Percentiles rank a stretch among this genome's conserved stretches.
phyloP scores from a whole-genome alignment of 2,797 vertebrate species.

The Gymnodraco acuticeps region DNA sequence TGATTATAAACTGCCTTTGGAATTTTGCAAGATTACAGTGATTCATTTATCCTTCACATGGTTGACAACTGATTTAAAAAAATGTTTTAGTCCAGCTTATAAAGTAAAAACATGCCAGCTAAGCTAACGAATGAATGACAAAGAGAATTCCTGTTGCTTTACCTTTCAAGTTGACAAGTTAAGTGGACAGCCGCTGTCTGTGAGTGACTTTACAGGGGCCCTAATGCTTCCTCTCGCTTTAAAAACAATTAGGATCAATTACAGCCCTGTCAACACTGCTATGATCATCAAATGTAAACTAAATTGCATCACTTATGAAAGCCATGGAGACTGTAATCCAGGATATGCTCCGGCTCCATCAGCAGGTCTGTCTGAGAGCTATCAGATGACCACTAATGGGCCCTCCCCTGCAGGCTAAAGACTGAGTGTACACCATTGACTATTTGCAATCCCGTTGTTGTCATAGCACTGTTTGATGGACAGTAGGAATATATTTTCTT shows the following conservation, averaged over 20 bases:
- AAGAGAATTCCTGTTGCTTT: neutral
- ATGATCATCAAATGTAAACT: slow-evolving; percentile 36
- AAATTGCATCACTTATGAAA: slow-evolving; percentile 37
- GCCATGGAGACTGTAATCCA: slow-evolving; percentile 24
- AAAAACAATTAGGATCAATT: slow-evolving; percentile 52
- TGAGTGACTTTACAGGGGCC: slow-evolving; percentile 7
- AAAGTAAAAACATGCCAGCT: neutral
- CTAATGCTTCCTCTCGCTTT: slow-evolving; percentile 14
- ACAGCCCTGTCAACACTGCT: slow-evolving; percentile 46
- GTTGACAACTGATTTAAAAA: neutral
- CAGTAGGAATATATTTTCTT: neutral
- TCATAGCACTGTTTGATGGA: neutral
- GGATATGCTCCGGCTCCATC: slow-evolving; percentile 40
- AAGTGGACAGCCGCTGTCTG: slow-evolving; percentile 20
- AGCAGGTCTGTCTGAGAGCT: slow-evolving; percentile 54
- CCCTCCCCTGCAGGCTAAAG: slow-evolving; percentile 10
- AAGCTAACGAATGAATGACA: neutral
- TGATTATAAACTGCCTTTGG: neutral
- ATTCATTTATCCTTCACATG: neutral
- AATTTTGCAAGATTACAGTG: neutral
- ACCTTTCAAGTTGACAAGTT: neutral
- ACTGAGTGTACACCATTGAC: slow-evolving; percentile 3
- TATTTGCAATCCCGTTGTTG: slow-evolving; percentile 9
- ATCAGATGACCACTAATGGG: slow-evolving; percentile 63
- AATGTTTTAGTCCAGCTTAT: neutral